Base-by-base conservation (phyloP, 1,140 invertebrate species). In the Plectrocnemia conspersa region DNA sequence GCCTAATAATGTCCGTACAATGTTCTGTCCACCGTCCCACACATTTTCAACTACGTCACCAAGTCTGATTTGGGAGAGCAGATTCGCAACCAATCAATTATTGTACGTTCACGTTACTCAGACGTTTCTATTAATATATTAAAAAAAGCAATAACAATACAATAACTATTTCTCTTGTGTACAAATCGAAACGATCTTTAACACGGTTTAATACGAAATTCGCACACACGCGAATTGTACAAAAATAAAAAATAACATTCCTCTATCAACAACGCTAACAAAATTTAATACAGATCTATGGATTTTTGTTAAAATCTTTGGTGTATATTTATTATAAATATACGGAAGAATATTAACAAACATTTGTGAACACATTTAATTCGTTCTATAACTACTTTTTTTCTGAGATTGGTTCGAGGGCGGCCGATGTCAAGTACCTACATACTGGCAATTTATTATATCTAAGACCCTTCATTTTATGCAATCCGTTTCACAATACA, bases 241-340 rank as follows among this genome's bases (percentile, higher is more conserved):
- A 61, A 50, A 35, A 56, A 61, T 44, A 56, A 57, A 53, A 57
- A 24, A 54, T 48, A 56, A 59, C 57, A 59, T 59, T 27, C 50
- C 52, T 21, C 49, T 40, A 18, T 56, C 47, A 56, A 60, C 54
- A 60, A 54, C 50, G n/a, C n/a, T 50, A 61, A 57, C 54, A 61
- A 56, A 18, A 52, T 53, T 61, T 61, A 53, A 48, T 54, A 61
- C 59, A 61, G 59, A 61, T 61, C 59, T 61, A 61, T 54, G 33
- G 35, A 55, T 55, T 61, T n/a, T 61, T 57, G 59, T 61, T 57
- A 61, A 61, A 61, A 61, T 61, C 59, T 61, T 61, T 61, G 59
- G 59, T 61, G 59, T 61, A 61, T 61, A 61, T 61, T 61, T 61
- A 61, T 54, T 57, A 61, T 61, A 61, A 61, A 61, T 61, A 61